These are phyloP conservation scores for Pseudomugil gertrudae DNA, from an alignment of 2,797 vertebrate genomes.

Conservation along the genomic window DNA sequence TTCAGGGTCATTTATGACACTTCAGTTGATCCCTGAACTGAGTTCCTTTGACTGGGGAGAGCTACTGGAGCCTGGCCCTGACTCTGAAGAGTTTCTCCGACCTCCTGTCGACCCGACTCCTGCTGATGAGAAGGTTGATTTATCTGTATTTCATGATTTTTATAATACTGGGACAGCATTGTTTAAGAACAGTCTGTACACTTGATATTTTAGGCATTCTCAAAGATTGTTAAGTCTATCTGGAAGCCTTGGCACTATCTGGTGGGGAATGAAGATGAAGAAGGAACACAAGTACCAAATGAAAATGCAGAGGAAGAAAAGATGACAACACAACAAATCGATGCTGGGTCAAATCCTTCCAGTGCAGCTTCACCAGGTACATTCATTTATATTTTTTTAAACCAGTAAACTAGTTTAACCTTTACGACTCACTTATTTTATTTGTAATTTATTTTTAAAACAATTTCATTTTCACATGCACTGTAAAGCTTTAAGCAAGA, in stretches of 20 bases:
- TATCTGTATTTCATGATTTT: background rate
- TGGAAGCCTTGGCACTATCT: slow-evolving; percentile 84
- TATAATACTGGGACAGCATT: background rate
- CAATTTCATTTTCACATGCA: no score
- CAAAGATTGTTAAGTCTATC: slow-evolving; percentile 77
- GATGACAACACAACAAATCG: slow-evolving; percentile 8
- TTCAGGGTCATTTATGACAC: slow-evolving; percentile 67
- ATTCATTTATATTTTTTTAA: background rate
- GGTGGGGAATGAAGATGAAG: slow-evolving; percentile 55
- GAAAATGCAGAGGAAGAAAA: slow-evolving; percentile 23
- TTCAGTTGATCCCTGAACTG: slow-evolving; percentile 70
- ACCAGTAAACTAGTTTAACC: background rate
- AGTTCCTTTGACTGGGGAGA: slow-evolving; percentile 77
- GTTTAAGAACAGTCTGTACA: background rate
- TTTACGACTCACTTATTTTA: background rate
- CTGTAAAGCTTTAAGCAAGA: no score
- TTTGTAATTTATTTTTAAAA: background rate
- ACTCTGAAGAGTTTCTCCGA: slow-evolving; percentile 67
- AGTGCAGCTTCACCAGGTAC: slow-evolving; percentile 49
- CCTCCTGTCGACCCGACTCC: slow-evolving; percentile 60
- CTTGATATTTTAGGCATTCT: slow-evolving; percentile 63
- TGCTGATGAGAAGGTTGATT: slow-evolving; percentile 70
- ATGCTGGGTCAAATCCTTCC: slow-evolving; percentile 19
- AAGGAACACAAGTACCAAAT: slow-evolving; percentile 35
- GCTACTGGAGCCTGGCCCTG: slow-evolving; percentile 57